These are phyloP conservation scores for Aeoliscus strigatus DNA, from an alignment of 2,797 vertebrate species.

Conservation along the genomic window DNA sequence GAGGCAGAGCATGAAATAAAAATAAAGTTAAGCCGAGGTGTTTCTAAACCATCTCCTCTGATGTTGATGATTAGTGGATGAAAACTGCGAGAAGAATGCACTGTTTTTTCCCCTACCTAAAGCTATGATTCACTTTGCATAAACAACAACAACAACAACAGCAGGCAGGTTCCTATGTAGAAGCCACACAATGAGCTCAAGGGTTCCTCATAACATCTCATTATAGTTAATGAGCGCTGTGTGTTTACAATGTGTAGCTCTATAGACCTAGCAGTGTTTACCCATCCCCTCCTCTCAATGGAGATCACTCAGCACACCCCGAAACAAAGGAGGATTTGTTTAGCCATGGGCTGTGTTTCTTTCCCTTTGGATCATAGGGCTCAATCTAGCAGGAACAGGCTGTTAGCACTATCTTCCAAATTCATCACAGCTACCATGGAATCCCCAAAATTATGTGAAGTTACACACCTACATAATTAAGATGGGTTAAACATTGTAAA, in stretches of 20 bases:
- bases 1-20: conserved; percentile 25
- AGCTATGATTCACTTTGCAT: conserved; percentile 69
- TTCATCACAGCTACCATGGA: conserved; percentile 56
- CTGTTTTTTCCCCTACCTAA: conserved; percentile 41
- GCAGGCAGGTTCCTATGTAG: conserved; percentile 68
- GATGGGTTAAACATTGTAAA: conserved; percentile 46
- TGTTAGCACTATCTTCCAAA: conserved; percentile 61
- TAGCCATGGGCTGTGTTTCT: conserved; percentile 71
- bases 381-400: conserved; percentile 61
- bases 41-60: conserved; percentile 49
- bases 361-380: conserved; percentile 68
- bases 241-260: conserved; percentile 77
- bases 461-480: conserved; percentile 57
- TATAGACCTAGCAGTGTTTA: conserved; percentile 76
- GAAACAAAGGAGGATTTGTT: conserved; percentile 75
- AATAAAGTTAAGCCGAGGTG: conserved; percentile 37
- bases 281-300: conserved; percentile 72
- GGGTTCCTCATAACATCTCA: conserved; percentile 77
- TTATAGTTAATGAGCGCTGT: conserved; percentile 78
- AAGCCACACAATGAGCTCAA: conserved; percentile 75
- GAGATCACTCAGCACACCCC: conserved; percentile 73
- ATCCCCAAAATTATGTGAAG: conserved; percentile 54
- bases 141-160: conserved; percentile 76
- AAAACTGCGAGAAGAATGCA: conserved; percentile 55
- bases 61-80: conserved; percentile 53